Evolutionary conservation across 2,113 vertebrate species (phyloP), one percentile per base, ranked within the genome.

Genomic region (Eulemur rufifrons): DNA sequence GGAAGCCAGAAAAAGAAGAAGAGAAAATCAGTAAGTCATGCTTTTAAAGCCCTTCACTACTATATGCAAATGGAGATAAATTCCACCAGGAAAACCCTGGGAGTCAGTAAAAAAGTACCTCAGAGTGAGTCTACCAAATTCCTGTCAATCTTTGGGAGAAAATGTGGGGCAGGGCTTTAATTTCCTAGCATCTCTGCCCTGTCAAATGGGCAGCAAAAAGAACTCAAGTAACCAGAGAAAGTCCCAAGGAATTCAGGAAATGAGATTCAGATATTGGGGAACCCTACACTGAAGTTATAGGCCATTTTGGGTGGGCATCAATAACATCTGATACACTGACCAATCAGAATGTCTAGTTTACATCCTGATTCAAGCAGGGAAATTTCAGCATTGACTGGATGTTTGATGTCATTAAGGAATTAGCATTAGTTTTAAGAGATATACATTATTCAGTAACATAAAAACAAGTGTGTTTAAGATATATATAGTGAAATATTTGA

Each of bases 251-350:
- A 27, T 50, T 14, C 6, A 12, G 21, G 0, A 5, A 3, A 39
- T 10, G 32, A 21, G 25, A 68, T 17, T n/a, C 5, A 78, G 50
- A 50, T 3, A 27, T 15, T 27, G 8, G 18, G 52, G 9, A 39
- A 14, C 25, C 29, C 3, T 56, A 9, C 11, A 18, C 50, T 56
- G 80, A 69, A 3, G n/a, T 0, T 8, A 12, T 6, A 2, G 25
- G 39, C 12, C 10, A 56, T 54, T 34, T 27, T 3, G 12, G 12
- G 32, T 10, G 10, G 5, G 5, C 6, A 15, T 56, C 9, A 39
- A 9, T 18, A 50, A 27, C 39, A 2, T 77, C 14, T 11, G n/a
- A 29, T 42, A 27, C 3, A 11, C 6, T 37, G 37, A 12, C 32
- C 18, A 69, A 8, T 9, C n/a, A 78, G 37, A 87, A 50, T 32